phyloP scores from a whole-genome alignment of 2,888 invertebrate genomes.

The Oxystoma pomonae region DNA sequence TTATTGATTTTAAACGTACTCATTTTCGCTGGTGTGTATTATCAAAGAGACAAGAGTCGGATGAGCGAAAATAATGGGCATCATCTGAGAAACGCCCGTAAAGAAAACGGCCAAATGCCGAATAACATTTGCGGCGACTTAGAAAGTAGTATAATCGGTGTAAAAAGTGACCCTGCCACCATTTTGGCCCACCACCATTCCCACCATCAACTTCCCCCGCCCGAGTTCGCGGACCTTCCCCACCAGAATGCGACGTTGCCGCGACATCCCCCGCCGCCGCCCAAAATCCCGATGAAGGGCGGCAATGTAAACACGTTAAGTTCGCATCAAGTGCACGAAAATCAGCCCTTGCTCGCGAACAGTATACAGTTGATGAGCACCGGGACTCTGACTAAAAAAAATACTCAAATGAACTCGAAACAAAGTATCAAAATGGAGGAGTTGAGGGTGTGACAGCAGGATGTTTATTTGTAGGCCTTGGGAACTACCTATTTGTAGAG shows the following conservation, averaged over 20 bases:
- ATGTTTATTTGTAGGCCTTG: slow-evolving; percentile 25
- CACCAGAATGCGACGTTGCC: slow-evolving; percentile 69
- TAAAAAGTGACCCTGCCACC: slow-evolving; percentile 62
- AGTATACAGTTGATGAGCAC: slow-evolving; percentile 76
- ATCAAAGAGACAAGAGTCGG: slow-evolving; percentile 82
- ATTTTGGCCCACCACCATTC: slow-evolving; percentile 73
- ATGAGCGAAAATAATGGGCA: slow-evolving; percentile 57
- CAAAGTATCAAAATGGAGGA: slow-evolving; percentile 67
- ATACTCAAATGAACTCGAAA: slow-evolving; percentile 61
- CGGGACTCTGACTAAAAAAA: slow-evolving; percentile 73
- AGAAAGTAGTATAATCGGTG: slow-evolving; percentile 54
- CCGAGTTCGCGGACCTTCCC: slow-evolving; percentile 78
- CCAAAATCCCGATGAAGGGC: slow-evolving; percentile 64
- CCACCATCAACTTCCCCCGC: slow-evolving; percentile 74
- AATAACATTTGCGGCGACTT: slow-evolving; percentile 85
- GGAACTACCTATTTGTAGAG: background rate
- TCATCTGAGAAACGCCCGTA: slow-evolving; percentile 62
- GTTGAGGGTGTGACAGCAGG: slow-evolving; percentile 72
- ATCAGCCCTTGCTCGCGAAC: slow-evolving; percentile 68
- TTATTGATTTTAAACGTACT: slow-evolving; percentile 86
- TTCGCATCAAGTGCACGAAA: slow-evolving; percentile 58
- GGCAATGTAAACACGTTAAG: slow-evolving; percentile 53
- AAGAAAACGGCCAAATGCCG: slow-evolving; percentile 83
- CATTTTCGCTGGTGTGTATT: slow-evolving; percentile 92
- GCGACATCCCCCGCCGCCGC: slow-evolving; percentile 64